These are phyloP conservation scores for Apolygus lucorum DNA, from an alignment of 1,140 invertebrate genomes.

Conservation along the genomic window DNA sequence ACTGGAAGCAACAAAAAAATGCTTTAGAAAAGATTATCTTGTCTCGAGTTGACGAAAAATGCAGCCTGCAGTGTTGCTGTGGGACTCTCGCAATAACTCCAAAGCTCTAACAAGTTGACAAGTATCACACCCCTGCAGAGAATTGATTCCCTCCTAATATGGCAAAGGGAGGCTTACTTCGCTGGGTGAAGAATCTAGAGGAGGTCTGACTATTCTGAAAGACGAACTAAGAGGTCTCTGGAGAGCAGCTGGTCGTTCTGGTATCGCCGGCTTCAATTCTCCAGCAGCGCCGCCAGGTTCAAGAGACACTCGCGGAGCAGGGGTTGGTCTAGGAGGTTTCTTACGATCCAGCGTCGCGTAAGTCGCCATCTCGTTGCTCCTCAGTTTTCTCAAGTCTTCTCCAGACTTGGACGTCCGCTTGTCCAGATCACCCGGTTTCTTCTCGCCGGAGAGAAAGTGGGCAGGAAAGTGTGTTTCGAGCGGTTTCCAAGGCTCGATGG, in stretches of 20 bases:
- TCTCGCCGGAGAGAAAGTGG: neutral
- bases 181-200: constrained; percentile 14
- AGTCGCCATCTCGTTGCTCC: neutral
- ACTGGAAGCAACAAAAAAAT: no score
- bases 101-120: no score
- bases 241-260: constrained; percentile 58
- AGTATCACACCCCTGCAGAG: no score
- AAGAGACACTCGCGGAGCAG: constrained; percentile 32
- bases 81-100: no score
- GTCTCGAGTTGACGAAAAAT: neutral
- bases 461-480: neutral
- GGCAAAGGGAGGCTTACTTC: neutral
- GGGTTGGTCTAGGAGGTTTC: constrained; percentile 29
- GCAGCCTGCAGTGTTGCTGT: neutral
- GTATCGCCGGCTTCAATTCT: constrained; percentile 47
- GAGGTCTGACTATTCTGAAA: constrained; percentile 30
- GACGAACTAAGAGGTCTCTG: constrained; percentile 42
- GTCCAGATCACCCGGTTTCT: constrained; percentile 4
- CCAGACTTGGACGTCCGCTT: constrained; percentile 26
- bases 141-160: no score
- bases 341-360: constrained; percentile 29
- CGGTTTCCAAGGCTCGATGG: no score
- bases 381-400: constrained; percentile 25
- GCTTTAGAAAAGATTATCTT: no score
- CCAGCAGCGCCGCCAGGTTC: constrained; percentile 21